These are phyloP conservation scores for Ptiloglossa arizonensis DNA, from an alignment of 1,140 invertebrate species.

Conservation along the genomic window DNA sequence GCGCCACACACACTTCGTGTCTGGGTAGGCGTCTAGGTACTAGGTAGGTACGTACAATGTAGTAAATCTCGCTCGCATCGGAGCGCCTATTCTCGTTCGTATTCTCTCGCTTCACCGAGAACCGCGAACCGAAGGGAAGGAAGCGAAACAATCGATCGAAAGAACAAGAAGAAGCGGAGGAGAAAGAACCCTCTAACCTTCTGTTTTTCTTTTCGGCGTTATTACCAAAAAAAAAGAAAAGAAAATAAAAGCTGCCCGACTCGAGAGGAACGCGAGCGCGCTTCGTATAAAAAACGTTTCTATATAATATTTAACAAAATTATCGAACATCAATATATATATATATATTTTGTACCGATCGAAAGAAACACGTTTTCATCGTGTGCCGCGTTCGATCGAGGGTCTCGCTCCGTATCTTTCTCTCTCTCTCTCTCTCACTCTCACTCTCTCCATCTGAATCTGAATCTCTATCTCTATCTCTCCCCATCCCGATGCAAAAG, in stretches of 20 bases:
- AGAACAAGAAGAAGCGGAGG: background rate
- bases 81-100: constrained; percentile 29
- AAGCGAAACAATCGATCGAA: background rate
- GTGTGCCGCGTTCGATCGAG: constrained; percentile 15
- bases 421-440: no score
- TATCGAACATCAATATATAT: constrained; percentile 75
- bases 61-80: constrained; percentile 42
- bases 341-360: constrained; percentile 69
- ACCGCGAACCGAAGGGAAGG: background rate
- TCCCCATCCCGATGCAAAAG: background rate
- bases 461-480: no score
- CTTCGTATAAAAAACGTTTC: constrained; percentile 70
- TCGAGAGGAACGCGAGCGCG: constrained; percentile 60
- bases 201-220: constrained; percentile 32
- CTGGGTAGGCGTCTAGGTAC: constrained; percentile 68
- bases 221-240: constrained; percentile 6
- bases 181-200: constrained; percentile 31
- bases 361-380: constrained; percentile 52
- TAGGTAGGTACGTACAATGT: constrained; percentile 76
- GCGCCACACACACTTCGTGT: constrained; percentile 63
- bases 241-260: constrained; percentile 24
- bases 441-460: no score
- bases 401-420: no score
- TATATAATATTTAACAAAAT: constrained; percentile 79
- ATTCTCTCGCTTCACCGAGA: constrained; percentile 9